Conservation (phyloP, 2,797 vertebrate species). For the Thalassophryne amazonica region DNA sequence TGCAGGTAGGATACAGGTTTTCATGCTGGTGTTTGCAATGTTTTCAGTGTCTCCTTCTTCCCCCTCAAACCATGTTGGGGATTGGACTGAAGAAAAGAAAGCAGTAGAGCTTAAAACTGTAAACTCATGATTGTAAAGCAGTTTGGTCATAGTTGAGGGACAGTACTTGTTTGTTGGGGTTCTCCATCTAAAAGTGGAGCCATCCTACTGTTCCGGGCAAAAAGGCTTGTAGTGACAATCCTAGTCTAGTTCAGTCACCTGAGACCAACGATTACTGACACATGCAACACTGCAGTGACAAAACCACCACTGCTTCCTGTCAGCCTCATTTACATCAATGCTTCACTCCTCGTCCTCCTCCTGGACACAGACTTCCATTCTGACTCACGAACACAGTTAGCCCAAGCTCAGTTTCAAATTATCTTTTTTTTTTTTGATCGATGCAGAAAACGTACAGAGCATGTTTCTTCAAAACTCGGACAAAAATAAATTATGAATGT, state of each 20-base stretch:
- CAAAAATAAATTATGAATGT: constrained; percentile 96
- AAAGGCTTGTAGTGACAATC: constrained; percentile 29
- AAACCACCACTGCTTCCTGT: constrained; percentile 10
- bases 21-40: constrained; percentile 82
- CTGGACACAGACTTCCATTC: constrained; percentile 16
- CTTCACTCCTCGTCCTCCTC: constrained; percentile 10
- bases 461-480: constrained; percentile 82
- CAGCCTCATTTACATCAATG: constrained; percentile 2
- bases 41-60: constrained; percentile 49
- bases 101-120: constrained; percentile 34
- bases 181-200: constrained; percentile 9
- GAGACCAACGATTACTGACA: constrained; percentile 9
- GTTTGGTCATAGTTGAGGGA: constrained; percentile 27
- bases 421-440: constrained; percentile 34
- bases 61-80: constrained; percentile 10
- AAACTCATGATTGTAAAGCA: constrained; percentile 64
- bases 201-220: constrained; percentile 3
- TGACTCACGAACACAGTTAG: constrained; percentile 17
- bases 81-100: constrained; percentile 12
- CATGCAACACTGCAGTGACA: constrained; percentile 2
- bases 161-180: constrained; percentile 28
- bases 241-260: constrained; percentile 27
- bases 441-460: constrained; percentile 77
- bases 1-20: constrained; percentile 26
- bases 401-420: constrained; percentile 36